These are phyloP conservation scores for Xiphydria camelus DNA, from an alignment of 2,888 invertebrate genomes.

Conservation along the genomic window DNA sequence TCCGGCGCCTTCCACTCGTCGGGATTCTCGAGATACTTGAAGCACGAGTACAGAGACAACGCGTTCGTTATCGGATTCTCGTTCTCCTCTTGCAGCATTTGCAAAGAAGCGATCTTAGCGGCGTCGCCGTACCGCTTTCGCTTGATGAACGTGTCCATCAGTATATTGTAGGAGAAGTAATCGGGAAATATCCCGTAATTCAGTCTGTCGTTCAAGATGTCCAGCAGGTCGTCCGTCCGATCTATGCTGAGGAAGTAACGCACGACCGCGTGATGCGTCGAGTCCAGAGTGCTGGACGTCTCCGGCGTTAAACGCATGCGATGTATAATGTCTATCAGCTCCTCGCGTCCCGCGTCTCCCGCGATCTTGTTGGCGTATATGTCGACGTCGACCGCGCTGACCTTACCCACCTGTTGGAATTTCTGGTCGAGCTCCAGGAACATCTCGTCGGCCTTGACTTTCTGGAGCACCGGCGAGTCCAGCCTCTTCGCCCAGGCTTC, in stretches of 20 bases:
- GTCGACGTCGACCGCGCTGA: constrained; percentile 82
- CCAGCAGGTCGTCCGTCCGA: constrained; percentile 68
- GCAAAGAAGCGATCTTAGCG: constrained; percentile 73
- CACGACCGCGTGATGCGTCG: constrained; percentile 82
- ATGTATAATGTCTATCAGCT: constrained; percentile 72
- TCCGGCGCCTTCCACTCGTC: constrained; percentile 60
- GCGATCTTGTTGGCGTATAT: constrained; percentile 74
- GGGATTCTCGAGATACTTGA: constrained; percentile 68
- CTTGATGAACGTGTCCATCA: constrained; percentile 79
- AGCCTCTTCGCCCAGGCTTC: constrained; percentile 72
- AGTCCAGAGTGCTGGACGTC: constrained; percentile 72
- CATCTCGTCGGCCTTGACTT: constrained; percentile 69
- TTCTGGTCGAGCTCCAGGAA: constrained; percentile 72
- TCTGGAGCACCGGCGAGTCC: constrained; percentile 64
- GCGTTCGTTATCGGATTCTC: constrained; percentile 70
- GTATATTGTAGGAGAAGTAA: constrained; percentile 73
- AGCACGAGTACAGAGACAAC: constrained; percentile 75
- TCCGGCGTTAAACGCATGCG: constrained; percentile 74
- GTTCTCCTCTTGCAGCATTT: constrained; percentile 90
- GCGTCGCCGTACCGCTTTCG: constrained; percentile 71
- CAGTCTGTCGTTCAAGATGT: constrained; percentile 76
- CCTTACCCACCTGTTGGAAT: constrained; percentile 64
- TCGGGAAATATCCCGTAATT: constrained; percentile 94
- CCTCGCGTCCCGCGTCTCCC: constrained; percentile 65
- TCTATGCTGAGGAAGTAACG: constrained; percentile 62